Evolutionary conservation across 1,140 invertebrate genomes (phyloP).

Genomic region (Drosophila burlai): DNA sequence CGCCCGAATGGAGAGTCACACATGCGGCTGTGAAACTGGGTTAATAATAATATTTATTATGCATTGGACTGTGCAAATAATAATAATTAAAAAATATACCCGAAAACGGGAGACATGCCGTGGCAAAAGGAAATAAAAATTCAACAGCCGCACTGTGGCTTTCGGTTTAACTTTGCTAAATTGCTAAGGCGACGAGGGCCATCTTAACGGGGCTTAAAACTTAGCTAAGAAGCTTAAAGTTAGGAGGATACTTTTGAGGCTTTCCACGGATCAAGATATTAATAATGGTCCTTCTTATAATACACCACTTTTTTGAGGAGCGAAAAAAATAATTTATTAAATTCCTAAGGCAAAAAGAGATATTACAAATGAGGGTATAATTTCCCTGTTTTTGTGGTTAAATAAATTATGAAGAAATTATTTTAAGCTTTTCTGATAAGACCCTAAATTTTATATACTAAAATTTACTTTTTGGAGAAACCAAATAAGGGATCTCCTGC

Average conservation of each 20-base stretch:
- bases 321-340: neutral
- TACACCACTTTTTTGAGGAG: neutral
- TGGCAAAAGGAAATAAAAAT: slow-evolving; percentile 29
- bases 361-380: neutral
- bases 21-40: slow-evolving; percentile 53
- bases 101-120: slow-evolving; percentile 38
- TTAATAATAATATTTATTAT: slow-evolving; percentile 83
- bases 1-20: slow-evolving; percentile 16
- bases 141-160: slow-evolving; percentile 21
- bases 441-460: neutral
- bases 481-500: neutral
- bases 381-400: neutral
- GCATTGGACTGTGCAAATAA: slow-evolving; percentile 73
- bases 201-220: neutral
- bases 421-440: neutral
- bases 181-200: neutral
- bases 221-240: neutral
- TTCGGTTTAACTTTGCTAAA: neutral
- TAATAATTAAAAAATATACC: slow-evolving; percentile 79
- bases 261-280: neutral
- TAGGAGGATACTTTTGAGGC: neutral
- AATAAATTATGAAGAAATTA: neutral
- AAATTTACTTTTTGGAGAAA: neutral
- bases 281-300: neutral
- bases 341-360: neutral